These are phyloP conservation scores for Hyles lineata DNA, from an alignment of 2,888 invertebrate genomes.

Conservation along the genomic window DNA sequence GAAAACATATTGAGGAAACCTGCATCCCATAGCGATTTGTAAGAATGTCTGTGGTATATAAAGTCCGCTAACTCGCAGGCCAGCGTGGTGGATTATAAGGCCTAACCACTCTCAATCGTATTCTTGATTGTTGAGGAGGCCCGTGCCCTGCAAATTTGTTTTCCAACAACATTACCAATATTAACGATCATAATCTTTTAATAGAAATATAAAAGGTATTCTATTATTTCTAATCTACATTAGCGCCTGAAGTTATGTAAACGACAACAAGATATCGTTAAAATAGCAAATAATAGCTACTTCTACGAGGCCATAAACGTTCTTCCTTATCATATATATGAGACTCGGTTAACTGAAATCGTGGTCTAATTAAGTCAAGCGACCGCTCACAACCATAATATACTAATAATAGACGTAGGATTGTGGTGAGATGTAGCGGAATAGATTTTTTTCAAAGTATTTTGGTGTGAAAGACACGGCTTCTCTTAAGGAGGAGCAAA, in stretches of 20 bases:
- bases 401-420: neutral
- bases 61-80: too few relatives aligned
- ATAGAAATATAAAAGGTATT: neutral
- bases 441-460: neutral
- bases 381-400: neutral
- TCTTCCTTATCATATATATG: slow-evolving; percentile 40
- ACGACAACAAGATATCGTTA: neutral
- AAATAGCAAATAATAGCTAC: slow-evolving; percentile 2
- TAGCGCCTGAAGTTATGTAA: neutral
- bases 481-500: too few relatives aligned
- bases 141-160: too few relatives aligned
- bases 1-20: too few relatives aligned
- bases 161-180: too few relatives aligned
- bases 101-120: too few relatives aligned
- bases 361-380: slow-evolving; percentile 35
- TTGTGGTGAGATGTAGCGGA: neutral
- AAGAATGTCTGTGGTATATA: too few relatives aligned
- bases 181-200: too few relatives aligned
- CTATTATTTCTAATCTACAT: neutral
- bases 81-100: too few relatives aligned
- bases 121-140: too few relatives aligned
- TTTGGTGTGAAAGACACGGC: too few relatives aligned
- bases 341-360: slow-evolving; percentile 37
- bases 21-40: too few relatives aligned
- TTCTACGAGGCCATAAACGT: slow-evolving; percentile 7